Conservation (phyloP, 1,140 invertebrate species). For the Neelides sp. region DNA sequence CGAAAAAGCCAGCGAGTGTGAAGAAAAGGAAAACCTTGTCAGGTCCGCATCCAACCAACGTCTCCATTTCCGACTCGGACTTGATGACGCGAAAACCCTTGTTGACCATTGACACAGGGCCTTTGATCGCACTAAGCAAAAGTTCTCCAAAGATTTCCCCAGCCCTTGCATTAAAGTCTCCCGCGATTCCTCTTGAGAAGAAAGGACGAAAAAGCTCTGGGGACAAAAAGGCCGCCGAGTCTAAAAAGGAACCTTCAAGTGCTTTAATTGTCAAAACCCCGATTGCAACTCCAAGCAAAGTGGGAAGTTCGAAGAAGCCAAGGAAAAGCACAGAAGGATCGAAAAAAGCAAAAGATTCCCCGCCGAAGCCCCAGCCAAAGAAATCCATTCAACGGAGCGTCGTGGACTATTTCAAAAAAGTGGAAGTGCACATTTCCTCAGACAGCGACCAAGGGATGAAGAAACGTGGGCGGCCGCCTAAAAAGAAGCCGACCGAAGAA, state of each 20-base stretch:
- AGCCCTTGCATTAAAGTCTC: no score
- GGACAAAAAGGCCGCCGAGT: not conserved
- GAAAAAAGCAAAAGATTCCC: no score
- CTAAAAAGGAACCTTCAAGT: not conserved
- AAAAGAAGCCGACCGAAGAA: no score
- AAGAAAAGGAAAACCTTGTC: constrained; percentile 13
- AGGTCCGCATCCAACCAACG: no score
- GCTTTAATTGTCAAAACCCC: not conserved
- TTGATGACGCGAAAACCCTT: not conserved
- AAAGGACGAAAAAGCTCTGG: not conserved
- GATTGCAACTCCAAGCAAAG: not conserved
- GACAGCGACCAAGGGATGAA: not conserved
- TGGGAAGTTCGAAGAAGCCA: not conserved
- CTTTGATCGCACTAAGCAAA: no score
- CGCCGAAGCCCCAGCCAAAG: not conserved
- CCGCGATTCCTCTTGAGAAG: not conserved
- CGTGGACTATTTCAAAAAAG: not conserved
- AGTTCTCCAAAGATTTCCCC: not conserved
- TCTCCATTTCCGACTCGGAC: constrained; percentile 12
- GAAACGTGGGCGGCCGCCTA: constrained; percentile 10
- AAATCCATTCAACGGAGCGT: not conserved
- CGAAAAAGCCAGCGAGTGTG: constrained; percentile 17
- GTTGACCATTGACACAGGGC: not conserved
- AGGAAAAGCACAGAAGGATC: not conserved
- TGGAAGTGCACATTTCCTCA: no score